Evolutionary conservation across 2,797 vertebrate species (phyloP).

Genomic region (Leptatherina wallacei): DNA sequence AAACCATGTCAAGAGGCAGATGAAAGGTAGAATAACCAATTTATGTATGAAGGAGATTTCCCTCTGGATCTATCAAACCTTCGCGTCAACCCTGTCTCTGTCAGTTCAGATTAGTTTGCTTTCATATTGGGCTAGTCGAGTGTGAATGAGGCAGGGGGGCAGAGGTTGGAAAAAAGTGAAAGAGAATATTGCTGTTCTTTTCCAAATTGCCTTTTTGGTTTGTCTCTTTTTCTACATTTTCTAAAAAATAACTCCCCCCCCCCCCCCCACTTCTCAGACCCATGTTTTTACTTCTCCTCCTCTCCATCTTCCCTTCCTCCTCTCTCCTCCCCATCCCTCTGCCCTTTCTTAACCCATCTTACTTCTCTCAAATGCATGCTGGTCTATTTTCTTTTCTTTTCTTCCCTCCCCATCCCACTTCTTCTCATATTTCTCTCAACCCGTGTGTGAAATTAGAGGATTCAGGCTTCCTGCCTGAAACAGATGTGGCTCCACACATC

Average conservation of each 20-base stretch:
- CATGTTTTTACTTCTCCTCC: constrained; percentile 7
- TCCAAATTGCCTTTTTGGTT: constrained; percentile 51
- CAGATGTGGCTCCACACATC: constrained; percentile 65
- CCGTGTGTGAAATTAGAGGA: constrained; percentile 73
- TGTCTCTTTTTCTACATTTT: constrained; percentile 45
- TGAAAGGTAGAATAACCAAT: constrained; percentile 68
- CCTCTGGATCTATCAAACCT: constrained; percentile 65
- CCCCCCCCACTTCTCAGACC: constrained; percentile 13
- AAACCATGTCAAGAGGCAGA: constrained; percentile 66
- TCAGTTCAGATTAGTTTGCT: constrained; percentile 65
- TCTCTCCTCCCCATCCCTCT: neutral
- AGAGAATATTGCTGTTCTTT: constrained; percentile 41
- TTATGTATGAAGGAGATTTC: constrained; percentile 69
- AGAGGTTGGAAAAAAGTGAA: constrained; percentile 16
- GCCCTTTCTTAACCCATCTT: constrained; percentile 22
- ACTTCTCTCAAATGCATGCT: constrained; percentile 27
- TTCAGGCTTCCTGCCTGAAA: constrained; percentile 52
- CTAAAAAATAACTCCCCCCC: constrained; percentile 32
- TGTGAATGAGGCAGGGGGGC: constrained; percentile 11
- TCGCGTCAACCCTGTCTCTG: constrained; percentile 52
- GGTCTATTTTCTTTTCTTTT: constrained; percentile 48
- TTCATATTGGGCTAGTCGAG: constrained; percentile 36
- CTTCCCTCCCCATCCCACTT: constrained; percentile 30
- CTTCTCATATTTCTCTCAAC: constrained; percentile 60
- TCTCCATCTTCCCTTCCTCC: neutral